Evolutionary conservation across 2,797 vertebrate genomes (phyloP), one percentile per base, ranked within the genome.

Genomic region (Cichlasoma orientale): DNA sequence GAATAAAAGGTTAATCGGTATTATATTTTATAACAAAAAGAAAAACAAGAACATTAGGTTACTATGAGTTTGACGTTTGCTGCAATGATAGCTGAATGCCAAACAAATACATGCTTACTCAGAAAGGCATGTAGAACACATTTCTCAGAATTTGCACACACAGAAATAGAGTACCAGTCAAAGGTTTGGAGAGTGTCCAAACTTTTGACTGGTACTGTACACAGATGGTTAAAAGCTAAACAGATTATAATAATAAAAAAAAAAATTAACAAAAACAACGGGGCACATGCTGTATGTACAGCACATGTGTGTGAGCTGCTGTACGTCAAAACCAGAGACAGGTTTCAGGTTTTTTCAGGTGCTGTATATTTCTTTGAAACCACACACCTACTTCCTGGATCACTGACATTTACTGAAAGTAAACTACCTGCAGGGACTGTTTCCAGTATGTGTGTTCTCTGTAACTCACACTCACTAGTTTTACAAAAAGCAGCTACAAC

Each of bases 301-400:
- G 41, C 10, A 66, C 18, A 47, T 23, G 61, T 9, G 12, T 68
- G 27, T 27, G 44, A 72, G 52, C 33, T 33, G 7, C 25, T 66
- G 16, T 33, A 38, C 33, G 7, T 29, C 25, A 8, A 63, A 56
- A 44, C 25, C 12, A 50, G 5, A 29, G 0, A 0, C 18, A 9
- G 10, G 27, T n/a, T n/a, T n/a, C 25, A 75, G 7, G 4, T 47
- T 23, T 16, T 50, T 29, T 61, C 12, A 29, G 12, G 9, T 33
- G 27, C 19, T 33, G 25, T 19, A 4, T 27, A 18, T 73, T 75
- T 89, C 41, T 83, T 75, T 75, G 38, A 86, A 89, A 81, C 82
- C 75, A 75, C 73, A 78, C 36, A 66, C 5, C 3, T 5, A 81
- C 81, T 85, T 92, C 90, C 89, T 89, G 85, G 11, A 74, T 88